Percentiles rank a stretch among this genome's conserved stretches.
Conservation (phyloP, 2,888 invertebrate species). For the Stegophylla sp. region DNA sequence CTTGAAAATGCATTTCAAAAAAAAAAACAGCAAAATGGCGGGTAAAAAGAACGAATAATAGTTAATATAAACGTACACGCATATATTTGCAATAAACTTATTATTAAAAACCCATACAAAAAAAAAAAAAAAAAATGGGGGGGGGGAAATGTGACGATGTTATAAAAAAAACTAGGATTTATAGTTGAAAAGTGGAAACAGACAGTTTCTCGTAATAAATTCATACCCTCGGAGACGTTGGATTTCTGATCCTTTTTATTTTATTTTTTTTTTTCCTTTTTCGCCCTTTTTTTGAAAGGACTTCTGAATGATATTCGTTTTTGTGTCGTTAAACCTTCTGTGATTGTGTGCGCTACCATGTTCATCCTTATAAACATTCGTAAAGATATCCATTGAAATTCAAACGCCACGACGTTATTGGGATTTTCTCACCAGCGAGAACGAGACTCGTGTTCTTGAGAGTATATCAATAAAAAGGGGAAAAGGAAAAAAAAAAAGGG, state of each 20-base stretch:
- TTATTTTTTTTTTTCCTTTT: not conserved
- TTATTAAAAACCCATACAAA: constrained; percentile 10
- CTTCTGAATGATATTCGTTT: constrained; percentile 42
- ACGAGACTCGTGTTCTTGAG: not conserved
- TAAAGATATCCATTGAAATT: constrained; percentile 29
- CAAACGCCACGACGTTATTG: not conserved
- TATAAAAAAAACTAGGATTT: constrained; percentile 31
- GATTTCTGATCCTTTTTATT: constrained; percentile 7
- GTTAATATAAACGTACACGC: not conserved
- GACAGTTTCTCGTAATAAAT: constrained; percentile 36
- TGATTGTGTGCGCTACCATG: constrained; percentile 41
- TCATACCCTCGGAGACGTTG: constrained; percentile 9
- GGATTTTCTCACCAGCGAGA: constrained; percentile 1
- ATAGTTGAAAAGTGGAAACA: constrained; percentile 28
- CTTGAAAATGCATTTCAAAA: not conserved
- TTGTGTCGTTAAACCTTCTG: constrained; percentile 37
- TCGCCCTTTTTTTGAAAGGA: constrained; percentile 3
- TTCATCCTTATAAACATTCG: constrained; percentile 34
- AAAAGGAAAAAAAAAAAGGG: not conserved
- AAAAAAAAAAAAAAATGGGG: too few species aligned
- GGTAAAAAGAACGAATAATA: not conserved
- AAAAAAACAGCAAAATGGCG: not conserved
- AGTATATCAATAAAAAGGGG: constrained; percentile 16
- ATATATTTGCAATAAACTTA: not conserved
- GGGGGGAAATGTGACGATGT: not conserved